Base-by-base conservation (phyloP, 2,113 vertebrate species). In the Eulemur macaco region DNA sequence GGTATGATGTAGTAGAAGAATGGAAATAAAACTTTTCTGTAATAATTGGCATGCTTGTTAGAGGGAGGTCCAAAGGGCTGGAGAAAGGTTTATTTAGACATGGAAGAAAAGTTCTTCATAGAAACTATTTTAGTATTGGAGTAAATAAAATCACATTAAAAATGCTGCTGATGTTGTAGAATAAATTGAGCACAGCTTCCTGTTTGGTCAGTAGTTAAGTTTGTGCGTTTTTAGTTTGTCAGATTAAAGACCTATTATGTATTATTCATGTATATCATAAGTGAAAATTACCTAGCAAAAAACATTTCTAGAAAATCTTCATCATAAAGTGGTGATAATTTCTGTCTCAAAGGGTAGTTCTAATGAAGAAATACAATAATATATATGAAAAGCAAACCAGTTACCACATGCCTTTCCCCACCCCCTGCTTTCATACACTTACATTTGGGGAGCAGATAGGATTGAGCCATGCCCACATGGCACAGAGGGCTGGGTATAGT, bases 141-240 rank as follows among this genome's bases (percentile, higher is more conserved):
- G n/a, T 88, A 92, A 89, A 84, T 69, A 71, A 94, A 97, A 83
- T 92, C 6, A 27, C 18, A 39, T 54, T 66, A 18, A 50, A 52
- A 86, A 92, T 50, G 8, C 31, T 78, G 64, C 8, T 78, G 60
- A 74, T 86, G 76, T 39, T 95, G 5, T 87, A 11, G 14, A 84
- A 56, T 89, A 89, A 78, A 77, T 87, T 71, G 58, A 96, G n/a
- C 52, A 81, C 25, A 56, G 10, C 45, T 87, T 87, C 34, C 78
- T 86, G 31, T 84, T 95, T 83, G 25, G 42, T 94, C 80, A 60
- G 37, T 71, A 94, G 92, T 84, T 94, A 91, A 89, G 9, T 29
- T 88, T 56, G 71, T 42, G 11, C 80, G 17, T 71, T 92, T 94
- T 92, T 71, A 86, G 45, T 69, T 96, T 97, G 25, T 92, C 60